Percentiles rank a stretch among this genome's conserved stretches.
Evolutionary conservation across 2,888 invertebrate genomes (phyloP).

Genomic region (Zaprionus obscuricornis): DNA sequence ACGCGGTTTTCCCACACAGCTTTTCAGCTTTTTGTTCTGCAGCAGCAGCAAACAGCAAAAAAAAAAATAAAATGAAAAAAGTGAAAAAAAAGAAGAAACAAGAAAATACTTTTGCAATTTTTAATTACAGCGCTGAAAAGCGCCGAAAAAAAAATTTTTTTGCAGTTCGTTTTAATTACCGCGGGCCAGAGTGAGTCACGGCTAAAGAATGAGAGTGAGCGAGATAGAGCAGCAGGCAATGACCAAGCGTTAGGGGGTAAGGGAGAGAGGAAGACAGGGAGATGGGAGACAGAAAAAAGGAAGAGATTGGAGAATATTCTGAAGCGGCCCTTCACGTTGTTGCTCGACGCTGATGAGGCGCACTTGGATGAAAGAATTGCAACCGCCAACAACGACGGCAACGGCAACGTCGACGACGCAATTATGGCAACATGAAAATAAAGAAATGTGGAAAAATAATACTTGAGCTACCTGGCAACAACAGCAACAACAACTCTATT

Average conservation of each 20-base stretch:
- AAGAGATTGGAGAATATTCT: slow-evolving; percentile 31
- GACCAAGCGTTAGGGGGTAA: slow-evolving; percentile 1
- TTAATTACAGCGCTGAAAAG: slow-evolving; percentile 76
- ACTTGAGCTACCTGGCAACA: slow-evolving; percentile 66
- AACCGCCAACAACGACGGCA: slow-evolving; percentile 36
- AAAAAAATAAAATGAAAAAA: slow-evolving; percentile 27
- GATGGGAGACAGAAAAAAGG: background rate
- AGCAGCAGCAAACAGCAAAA: slow-evolving; percentile 21
- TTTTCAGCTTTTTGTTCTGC: slow-evolving; percentile 52
- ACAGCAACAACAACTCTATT: slow-evolving; percentile 49
- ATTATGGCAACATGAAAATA: slow-evolving; percentile 65
- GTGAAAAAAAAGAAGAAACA: slow-evolving; percentile 7
- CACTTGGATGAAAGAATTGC: slow-evolving; percentile 75
- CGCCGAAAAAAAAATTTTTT: slow-evolving; percentile 65
- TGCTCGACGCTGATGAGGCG: slow-evolving; percentile 66
- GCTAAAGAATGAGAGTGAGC: slow-evolving; percentile 4
- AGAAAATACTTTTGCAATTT: slow-evolving; percentile 69
- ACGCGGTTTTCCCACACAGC: slow-evolving; percentile 72
- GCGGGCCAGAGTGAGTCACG: slow-evolving; percentile 41
- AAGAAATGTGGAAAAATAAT: slow-evolving; percentile 69
- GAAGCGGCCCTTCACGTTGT: slow-evolving; percentile 38
- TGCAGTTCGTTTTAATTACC: slow-evolving; percentile 72
- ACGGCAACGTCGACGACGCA: slow-evolving; percentile 51
- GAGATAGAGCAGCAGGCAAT: background rate
- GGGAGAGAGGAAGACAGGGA: no score